These are phyloP conservation scores for Nasonovia ribisnigri DNA, from an alignment of 2,888 invertebrate genomes.

Conservation along the genomic window DNA sequence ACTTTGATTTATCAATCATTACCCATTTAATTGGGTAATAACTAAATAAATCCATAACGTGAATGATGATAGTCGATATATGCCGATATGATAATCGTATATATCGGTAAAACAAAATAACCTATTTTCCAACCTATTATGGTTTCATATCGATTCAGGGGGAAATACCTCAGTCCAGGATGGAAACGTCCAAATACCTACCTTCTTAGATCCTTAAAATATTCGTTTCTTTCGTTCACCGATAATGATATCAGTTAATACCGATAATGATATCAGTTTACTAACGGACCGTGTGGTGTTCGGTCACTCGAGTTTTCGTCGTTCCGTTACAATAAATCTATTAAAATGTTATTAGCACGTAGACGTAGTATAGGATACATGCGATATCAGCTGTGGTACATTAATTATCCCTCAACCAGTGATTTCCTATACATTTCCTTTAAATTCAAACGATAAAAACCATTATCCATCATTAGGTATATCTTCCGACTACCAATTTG, in stretches of 20 bases:
- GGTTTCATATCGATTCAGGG: too few species aligned
- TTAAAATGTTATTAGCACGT: not conserved
- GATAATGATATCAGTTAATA: not conserved
- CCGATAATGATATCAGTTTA: not conserved
- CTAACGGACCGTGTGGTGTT: not conserved
- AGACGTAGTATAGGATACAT: not conserved
- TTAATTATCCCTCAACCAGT: not conserved
- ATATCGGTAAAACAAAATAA: too few species aligned
- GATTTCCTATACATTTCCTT: not conserved
- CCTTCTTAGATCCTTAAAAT: not conserved
- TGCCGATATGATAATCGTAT: too few species aligned
- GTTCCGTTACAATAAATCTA: not conserved
- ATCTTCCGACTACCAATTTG: too few species aligned
- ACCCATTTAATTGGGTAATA: too few species aligned
- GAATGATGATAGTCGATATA: too few species aligned
- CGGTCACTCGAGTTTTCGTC: not conserved
- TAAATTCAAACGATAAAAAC: not conserved
- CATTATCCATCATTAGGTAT: not conserved
- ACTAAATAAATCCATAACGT: too few species aligned
- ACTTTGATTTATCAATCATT: too few species aligned
- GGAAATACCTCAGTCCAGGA: too few species aligned
- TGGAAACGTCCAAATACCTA: too few species aligned
- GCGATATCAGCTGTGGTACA: not conserved
- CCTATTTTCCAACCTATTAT: too few species aligned
- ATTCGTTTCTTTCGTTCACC: not conserved